Base-by-base conservation (phyloP, 2,797 vertebrate genomes). In the Labroides dimidiatus region DNA sequence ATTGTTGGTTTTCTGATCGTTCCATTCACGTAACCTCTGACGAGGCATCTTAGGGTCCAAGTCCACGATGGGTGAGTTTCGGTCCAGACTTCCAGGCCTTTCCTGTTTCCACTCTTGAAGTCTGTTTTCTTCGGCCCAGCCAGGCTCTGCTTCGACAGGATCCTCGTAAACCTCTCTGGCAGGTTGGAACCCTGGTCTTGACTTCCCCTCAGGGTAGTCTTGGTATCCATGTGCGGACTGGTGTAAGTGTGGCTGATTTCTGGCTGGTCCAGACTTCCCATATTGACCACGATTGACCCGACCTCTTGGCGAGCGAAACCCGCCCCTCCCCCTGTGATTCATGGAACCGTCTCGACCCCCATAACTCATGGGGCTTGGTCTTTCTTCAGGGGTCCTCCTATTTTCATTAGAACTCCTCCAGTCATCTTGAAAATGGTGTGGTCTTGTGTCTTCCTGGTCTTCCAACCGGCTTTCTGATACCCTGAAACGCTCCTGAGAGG, bases 401-500 rank as follows among this genome's bases (percentile, higher is more conserved):
- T 21, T 0, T n/a, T 84, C 87, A 21, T 37, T 42, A 20, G 68
- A 19, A 1, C 86, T 75, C 69, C 75, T 63, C 53, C 64, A 49
- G 0, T 71, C 62, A 12, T 82, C 78, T 54, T 76, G 69, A 51
- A 75, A 72, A 23, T 17, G 56, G 0, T 2, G 42, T 23, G 41
- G 65, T 48, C 66, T 80, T 2, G 12, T 0, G 0, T 65, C 78
- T 62, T 82, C 81, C 0, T 50, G 42, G n/a, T 56, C 48, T 1
- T 76, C 65, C 4, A 36, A 24, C 57, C 78, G 72, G 58, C n/a
- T 30, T 15, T 72, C 74, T 0, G 48, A 33, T 6, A 8, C 49
- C 66, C 77, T 81, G 62, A 79, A 85, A 4, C 39, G 53, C 47
- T 88, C 78, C 70, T 86, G 79, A 9, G 69, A 77, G 39, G 69